Evolutionary conservation across 2,888 invertebrate genomes (phyloP).

Genomic region (Parasteatoda lunata): DNA sequence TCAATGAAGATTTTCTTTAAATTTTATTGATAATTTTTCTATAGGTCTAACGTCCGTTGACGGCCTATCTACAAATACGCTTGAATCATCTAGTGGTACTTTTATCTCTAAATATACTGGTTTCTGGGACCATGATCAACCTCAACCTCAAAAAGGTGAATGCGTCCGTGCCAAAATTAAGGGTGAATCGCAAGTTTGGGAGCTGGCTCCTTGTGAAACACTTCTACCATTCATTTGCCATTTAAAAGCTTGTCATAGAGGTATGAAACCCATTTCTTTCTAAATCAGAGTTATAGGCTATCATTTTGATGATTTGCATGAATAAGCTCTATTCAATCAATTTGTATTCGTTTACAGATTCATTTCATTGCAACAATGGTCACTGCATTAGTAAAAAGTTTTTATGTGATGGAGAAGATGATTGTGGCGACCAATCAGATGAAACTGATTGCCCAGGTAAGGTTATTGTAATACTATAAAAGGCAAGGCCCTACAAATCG

Average conservation of each 20-base stretch:
- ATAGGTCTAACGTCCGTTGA: constrained; percentile 91
- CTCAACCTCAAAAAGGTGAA: constrained; percentile 89
- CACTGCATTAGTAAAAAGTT: constrained; percentile 92
- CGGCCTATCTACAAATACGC: constrained; percentile 93
- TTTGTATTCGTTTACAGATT: constrained; percentile 77
- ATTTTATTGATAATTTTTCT: neutral
- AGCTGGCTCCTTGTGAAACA: constrained; percentile 93
- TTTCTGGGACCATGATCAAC: constrained; percentile 93
- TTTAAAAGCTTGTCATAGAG: constrained; percentile 89
- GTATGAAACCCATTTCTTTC: constrained; percentile 75
- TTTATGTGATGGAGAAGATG: constrained; percentile 90
- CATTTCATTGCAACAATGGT: constrained; percentile 94
- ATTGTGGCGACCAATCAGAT: constrained; percentile 93
- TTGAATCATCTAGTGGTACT: constrained; percentile 92
- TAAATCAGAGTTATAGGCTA: neutral
- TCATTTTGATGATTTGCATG: neutral
- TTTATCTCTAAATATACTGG: constrained; percentile 93
- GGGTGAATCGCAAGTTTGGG: constrained; percentile 86
- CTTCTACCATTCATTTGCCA: constrained; percentile 95
- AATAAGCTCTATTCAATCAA: neutral
- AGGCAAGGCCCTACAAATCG: too few relatives aligned
- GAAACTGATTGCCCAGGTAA: constrained; percentile 87
- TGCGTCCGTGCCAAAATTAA: constrained; percentile 81
- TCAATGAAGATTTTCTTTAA: neutral
- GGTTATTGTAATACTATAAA: too few relatives aligned